Conservation (phyloP, 37 sponge, comb jelly and placozoan species). For the Beroe forskalii region DNA sequence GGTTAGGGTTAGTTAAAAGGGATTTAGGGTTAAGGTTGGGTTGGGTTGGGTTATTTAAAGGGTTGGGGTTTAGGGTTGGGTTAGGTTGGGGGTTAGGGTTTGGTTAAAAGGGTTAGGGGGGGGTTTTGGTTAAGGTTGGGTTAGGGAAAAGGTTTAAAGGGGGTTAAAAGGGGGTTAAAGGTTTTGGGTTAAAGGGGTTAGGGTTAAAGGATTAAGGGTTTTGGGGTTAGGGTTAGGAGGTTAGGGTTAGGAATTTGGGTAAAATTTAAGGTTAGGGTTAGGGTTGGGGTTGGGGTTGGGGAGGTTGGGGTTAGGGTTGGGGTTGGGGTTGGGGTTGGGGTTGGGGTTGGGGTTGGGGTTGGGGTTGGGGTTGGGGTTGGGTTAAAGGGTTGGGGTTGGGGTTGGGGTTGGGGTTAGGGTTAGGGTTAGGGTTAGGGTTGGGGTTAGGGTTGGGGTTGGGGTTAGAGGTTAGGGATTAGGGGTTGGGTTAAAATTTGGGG, state of each 20-base stretch:
- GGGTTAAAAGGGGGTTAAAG: slow-evolving; percentile 67
- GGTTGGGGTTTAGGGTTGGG: slow-evolving; percentile 73
- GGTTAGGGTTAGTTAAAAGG: slow-evolving; percentile 67
- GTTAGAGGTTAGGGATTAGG: too few relatives aligned
- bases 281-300: too few relatives aligned
- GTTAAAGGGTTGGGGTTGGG: slow-evolving; percentile 68
- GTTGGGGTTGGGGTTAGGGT: too few relatives aligned
- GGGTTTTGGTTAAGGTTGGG: slow-evolving; percentile 72
- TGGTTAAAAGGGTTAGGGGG: slow-evolving; percentile 70
- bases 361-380: slow-evolving; percentile 71
- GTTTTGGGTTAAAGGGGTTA: too few relatives aligned
- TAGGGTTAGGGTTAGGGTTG: too few relatives aligned
- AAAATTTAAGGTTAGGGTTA: slow-evolving; percentile 69
- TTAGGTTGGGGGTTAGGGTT: slow-evolving; percentile 74
- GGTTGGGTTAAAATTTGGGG: too few relatives aligned
- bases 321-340: slow-evolving; percentile 75
- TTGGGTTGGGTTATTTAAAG: slow-evolving; percentile 70
- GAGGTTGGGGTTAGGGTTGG: too few relatives aligned
- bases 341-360: slow-evolving; percentile 75
- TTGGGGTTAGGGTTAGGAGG: too few relatives aligned
- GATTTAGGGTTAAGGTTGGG: slow-evolving; percentile 70
- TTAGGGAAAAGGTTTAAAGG: slow-evolving; percentile 71
- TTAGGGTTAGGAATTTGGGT: too few relatives aligned
- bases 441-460: too few relatives aligned
- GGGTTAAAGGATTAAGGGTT: too few relatives aligned